phyloP scores from a whole-genome alignment of 2,113 vertebrate genomes.

The Siphamia tubifer region DNA sequence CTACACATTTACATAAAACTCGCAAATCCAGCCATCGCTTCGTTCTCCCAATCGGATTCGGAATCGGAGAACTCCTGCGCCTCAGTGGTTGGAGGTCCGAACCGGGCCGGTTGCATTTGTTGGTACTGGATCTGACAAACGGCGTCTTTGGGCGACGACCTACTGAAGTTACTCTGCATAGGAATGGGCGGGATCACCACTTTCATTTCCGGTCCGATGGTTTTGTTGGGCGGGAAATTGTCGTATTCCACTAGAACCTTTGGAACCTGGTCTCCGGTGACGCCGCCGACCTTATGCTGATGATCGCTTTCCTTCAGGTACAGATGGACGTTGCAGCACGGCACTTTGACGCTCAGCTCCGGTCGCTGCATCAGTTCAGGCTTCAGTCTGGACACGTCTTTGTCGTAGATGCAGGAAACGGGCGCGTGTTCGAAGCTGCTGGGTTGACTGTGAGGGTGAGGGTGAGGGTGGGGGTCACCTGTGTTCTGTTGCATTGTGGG shows the following conservation, averaged over 20 bases:
- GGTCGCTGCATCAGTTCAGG: slow-evolving; percentile 30
- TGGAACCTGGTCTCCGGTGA: neutral
- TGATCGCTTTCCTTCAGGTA: slow-evolving; percentile 44
- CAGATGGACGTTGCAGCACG: slow-evolving; percentile 44
- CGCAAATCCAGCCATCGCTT: slow-evolving; percentile 73
- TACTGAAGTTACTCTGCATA: slow-evolving; percentile 50
- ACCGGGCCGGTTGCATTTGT: slow-evolving; percentile 21
- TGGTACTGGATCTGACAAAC: slow-evolving; percentile 49
- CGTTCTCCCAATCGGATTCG: slow-evolving; percentile 86
- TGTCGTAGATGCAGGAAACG: slow-evolving; percentile 55
- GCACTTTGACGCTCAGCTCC: slow-evolving; percentile 29
- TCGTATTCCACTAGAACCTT: slow-evolving; percentile 77
- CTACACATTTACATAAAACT: too few relatives aligned
- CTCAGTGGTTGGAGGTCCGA: slow-evolving; percentile 70
- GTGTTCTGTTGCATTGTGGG: slow-evolving; percentile 20
- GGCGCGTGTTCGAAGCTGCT: slow-evolving; percentile 35
- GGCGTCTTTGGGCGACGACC: slow-evolving; percentile 55
- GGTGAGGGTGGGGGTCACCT: slow-evolving; percentile 29
- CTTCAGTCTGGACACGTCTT: slow-evolving; percentile 29
- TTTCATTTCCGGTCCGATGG: slow-evolving; percentile 80
- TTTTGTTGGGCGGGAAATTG: slow-evolving; percentile 82
- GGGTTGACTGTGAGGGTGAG: slow-evolving; percentile 30
- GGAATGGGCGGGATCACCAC: slow-evolving; percentile 80
- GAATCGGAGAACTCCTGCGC: slow-evolving; percentile 76
- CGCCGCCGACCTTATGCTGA: slow-evolving; percentile 21